These are phyloP conservation scores for Henricia sp. DNA, from an alignment of 53 echinoderm and acorn worm genomes.

Conservation along the genomic window DNA sequence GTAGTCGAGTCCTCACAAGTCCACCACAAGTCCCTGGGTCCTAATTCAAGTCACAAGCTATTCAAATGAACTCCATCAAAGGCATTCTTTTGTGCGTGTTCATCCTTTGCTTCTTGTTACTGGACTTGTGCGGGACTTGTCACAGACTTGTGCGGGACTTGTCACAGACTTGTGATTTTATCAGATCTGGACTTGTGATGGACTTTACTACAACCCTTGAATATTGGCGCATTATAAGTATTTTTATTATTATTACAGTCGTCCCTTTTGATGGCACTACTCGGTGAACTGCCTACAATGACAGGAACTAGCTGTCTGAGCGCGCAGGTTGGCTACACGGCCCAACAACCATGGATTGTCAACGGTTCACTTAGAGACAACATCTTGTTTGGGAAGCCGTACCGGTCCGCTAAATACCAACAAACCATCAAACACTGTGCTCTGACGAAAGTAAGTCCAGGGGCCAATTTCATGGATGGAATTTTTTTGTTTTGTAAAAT, in stretches of 20 bases:
- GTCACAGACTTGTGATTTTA: too few relatives aligned
- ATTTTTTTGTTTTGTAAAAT: not conserved
- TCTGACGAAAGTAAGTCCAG: conserved; percentile 70
- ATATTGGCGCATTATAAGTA: not conserved
- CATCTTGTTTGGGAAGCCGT: conserved; percentile 81
- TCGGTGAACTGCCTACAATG: conserved; percentile 81
- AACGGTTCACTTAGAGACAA: conserved; percentile 86
- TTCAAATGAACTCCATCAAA: too few relatives aligned
- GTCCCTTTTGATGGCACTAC: conserved; percentile 87
- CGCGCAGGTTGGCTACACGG: conserved; percentile 78
- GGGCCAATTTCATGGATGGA: not conserved
- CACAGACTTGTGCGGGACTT: too few relatives aligned
- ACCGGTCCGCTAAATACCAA: conserved; percentile 63
- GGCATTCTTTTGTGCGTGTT: too few relatives aligned
- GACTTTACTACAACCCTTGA: too few relatives aligned
- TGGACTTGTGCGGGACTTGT: too few relatives aligned
- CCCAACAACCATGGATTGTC: conserved; percentile 94
- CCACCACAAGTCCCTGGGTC: too few relatives aligned
- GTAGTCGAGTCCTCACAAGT: too few relatives aligned
- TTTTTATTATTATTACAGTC: conserved; percentile 64
- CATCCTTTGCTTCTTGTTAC: too few relatives aligned
- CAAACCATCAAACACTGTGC: conserved; percentile 75
- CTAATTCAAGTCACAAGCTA: too few relatives aligned
- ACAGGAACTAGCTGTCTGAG: conserved; percentile 64
- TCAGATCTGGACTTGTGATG: too few relatives aligned